These are phyloP conservation scores for Pachypanchax playfairii DNA, from an alignment of 2,113 vertebrate genomes.

Conservation along the genomic window DNA sequence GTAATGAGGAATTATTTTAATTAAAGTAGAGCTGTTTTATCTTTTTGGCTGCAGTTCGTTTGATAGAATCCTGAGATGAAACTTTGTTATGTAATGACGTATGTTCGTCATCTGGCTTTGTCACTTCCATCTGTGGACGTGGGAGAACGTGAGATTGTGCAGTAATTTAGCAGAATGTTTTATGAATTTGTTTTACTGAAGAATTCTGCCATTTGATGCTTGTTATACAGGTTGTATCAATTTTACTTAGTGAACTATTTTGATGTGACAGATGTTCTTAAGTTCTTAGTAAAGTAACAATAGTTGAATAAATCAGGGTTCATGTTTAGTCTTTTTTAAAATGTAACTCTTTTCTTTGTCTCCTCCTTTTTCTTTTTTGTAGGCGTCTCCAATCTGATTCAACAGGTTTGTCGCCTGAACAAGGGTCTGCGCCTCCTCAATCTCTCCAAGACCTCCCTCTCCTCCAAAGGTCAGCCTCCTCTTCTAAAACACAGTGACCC, in stretches of 20 bases:
- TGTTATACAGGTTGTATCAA: no score
- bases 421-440: constrained; percentile 88
- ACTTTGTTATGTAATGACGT: constrained; percentile 36
- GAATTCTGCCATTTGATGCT: no score
- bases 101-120: constrained; percentile 22
- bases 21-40: constrained; percentile 27
- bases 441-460: constrained; percentile 88
- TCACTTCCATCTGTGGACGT: constrained; percentile 14
- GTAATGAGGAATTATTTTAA: constrained; percentile 22
- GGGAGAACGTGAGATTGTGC: constrained; percentile 30
- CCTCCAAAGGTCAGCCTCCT: constrained; percentile 82
- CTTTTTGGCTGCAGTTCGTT: constrained; percentile 9
- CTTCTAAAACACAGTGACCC: constrained; percentile 36
- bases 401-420: constrained; percentile 88
- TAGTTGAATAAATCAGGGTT: no score
- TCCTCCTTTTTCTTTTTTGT: not conserved
- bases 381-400: constrained; percentile 88
- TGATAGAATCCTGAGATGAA: constrained; percentile 21
- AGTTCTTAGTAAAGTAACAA: no score
- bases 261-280: no score
- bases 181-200: not conserved
- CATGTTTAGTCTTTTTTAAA: not conserved
- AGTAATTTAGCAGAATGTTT: not conserved
- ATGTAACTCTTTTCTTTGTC: not conserved
- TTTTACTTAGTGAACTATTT: no score